Base-by-base conservation (phyloP, 2,797 vertebrate species). In the Dermochelys coriacea region DNA sequence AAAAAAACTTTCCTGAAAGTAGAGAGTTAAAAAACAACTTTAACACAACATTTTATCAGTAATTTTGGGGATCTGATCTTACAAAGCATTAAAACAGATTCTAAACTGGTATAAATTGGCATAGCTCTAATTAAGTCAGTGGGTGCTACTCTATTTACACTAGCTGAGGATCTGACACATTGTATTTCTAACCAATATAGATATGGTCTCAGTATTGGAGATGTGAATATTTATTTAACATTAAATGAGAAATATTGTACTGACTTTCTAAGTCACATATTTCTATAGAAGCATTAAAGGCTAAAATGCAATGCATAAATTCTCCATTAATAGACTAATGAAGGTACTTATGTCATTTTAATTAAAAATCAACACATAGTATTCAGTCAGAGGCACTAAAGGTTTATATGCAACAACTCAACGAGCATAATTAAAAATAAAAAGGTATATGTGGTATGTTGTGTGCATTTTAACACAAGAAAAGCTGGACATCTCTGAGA, bases 301-400 rank as follows among this genome's bases (percentile, higher is more conserved):
- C 34, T 64, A 64, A 64, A n/a, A 64, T n/a, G 61, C 71, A 74
- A 27, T 25, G 23, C 41, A 15, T 12, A 74, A 45, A 74, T 45
- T 74, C 12, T 74, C 71, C 41, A n/a, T 45, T 25, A 45, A 41
- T 74, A 27, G 6, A 45, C 11, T 45, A 25, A 74, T 74, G 74
- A 4, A 83, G 93, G 14, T 11, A 81, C 3, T 14, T 80, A 18
- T 2, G 11, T 54, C 1, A 57, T 82, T 37, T 82, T 23, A 75
- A 7, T 55, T 51, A 18, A 64, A 10, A 14, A 84, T 68, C 23
- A 12, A 87, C 71, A 21, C 61, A 23, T 18, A 10, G 0, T 84
- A 88, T 93, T 86, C 41, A 68, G 54, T 52, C 87, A 78, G 25
- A 21, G 4, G n/a, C 45, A 86, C 5, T 77, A 94, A 94, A 88